Percentiles rank a stretch among this genome's conserved stretches.
Evolutionary conservation across 2,113 vertebrate species (phyloP).

Genomic region (Nothocercus nigrocapillus): DNA sequence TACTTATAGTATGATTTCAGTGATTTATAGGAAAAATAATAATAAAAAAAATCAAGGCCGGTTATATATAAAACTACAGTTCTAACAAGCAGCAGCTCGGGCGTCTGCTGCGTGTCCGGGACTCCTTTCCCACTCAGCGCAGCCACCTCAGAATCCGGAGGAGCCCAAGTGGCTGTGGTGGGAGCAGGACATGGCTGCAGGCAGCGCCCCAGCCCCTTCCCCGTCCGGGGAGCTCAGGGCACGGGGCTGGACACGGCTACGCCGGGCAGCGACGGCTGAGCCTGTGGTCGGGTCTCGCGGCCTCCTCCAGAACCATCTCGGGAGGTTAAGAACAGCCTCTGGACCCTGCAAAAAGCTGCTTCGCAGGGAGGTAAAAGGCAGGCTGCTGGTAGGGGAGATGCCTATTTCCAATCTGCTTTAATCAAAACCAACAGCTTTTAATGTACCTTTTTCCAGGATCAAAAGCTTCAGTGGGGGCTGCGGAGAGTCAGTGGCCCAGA

Average conservation of each 20-base stretch:
- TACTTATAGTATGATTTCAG: rapidly evolving
- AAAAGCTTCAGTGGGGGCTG: background rate
- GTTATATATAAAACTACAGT: rapidly evolving
- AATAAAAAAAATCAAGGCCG: background rate
- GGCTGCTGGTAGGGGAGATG: rapidly evolving
- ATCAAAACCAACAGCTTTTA: background rate
- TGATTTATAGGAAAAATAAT: background rate
- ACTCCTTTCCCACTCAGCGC: too few species aligned
- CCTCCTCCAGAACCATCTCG: background rate
- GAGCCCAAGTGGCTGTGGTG: too few species aligned
- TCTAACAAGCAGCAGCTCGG: background rate
- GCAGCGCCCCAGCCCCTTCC: too few species aligned
- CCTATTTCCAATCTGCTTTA: background rate
- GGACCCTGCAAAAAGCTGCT: background rate
- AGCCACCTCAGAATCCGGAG: too few species aligned
- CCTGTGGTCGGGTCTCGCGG: background rate
- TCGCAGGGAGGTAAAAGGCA: background rate
- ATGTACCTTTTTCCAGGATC: rapidly evolving
- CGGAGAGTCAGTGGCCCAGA: background rate
- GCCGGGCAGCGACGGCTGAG: background rate
- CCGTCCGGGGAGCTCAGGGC: too few species aligned
- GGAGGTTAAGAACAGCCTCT: background rate
- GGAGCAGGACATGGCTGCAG: too few species aligned
- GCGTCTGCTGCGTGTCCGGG: too few species aligned
- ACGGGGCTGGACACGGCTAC: too few species aligned